Evolutionary conservation across 2,888 invertebrate genomes (phyloP).

Genomic region (Pterostichus madidus): DNA sequence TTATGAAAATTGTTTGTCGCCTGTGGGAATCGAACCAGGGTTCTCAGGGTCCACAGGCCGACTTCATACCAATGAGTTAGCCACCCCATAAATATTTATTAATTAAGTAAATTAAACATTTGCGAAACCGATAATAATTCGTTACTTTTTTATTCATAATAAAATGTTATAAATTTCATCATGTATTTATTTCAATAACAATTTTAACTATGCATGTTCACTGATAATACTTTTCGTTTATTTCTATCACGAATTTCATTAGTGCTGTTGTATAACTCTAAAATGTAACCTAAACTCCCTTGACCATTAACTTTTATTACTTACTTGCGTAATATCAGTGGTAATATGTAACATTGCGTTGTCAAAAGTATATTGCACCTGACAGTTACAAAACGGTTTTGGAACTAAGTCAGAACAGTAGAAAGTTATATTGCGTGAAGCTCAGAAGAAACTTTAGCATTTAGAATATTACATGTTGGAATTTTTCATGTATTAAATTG

Average conservation of each 20-base stretch:
- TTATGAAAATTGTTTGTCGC: no score
- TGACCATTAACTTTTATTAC: constrained; percentile 17
- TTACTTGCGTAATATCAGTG: neutral
- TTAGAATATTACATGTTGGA: neutral
- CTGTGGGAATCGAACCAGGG: no score
- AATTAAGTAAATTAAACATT: no score
- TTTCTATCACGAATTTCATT: constrained; percentile 26
- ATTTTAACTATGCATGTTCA: no score
- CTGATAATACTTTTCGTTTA: neutral
- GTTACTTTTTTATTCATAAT: no score
- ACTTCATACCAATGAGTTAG: no score
- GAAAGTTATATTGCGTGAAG: constrained; percentile 40
- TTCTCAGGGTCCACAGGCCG: no score
- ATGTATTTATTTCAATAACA: no score
- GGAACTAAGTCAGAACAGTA: neutral
- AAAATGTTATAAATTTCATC: no score
- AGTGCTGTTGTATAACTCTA: constrained; percentile 10
- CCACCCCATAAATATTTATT: no score
- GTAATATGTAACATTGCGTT: neutral
- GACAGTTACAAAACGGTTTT: constrained; percentile 22
- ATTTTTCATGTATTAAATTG: neutral
- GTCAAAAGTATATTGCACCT: constrained; percentile 36
- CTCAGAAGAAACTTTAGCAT: neutral
- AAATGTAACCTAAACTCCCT: constrained; percentile 12
- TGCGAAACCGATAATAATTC: no score